phyloP scores from a whole-genome alignment of 2,113 vertebrate genomes.

The Okapia johnstoni region DNA sequence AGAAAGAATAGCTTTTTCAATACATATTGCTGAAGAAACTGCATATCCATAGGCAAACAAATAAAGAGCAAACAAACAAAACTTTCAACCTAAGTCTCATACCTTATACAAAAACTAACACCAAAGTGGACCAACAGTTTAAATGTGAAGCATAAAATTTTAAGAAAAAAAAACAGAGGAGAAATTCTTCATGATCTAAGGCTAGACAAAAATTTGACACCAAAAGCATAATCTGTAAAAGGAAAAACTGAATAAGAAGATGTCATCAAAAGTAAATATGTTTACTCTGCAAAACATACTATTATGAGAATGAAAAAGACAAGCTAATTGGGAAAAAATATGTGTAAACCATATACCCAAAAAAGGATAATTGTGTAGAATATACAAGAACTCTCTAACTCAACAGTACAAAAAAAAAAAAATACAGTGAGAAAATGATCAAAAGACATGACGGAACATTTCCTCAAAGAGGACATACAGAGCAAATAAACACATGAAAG shows the following conservation, averaged over 20 bases:
- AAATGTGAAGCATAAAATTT: not conserved
- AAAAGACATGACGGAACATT: not conserved
- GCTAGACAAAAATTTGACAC: not conserved
- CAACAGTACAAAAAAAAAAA: not conserved
- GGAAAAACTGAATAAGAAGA: not conserved
- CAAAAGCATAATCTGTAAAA: not conserved
- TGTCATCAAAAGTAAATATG: not conserved
- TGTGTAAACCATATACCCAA: not conserved
- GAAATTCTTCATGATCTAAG: not conserved
- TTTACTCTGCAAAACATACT: not conserved
- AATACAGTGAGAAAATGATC: not conserved
- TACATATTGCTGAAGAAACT: not conserved
- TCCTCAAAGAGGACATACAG: not conserved
- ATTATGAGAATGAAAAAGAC: not conserved
- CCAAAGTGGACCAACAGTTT: not conserved
- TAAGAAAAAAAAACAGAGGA: not conserved
- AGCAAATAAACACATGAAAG: not conserved
- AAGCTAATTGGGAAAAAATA: not conserved
- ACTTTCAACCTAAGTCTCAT: not conserved
- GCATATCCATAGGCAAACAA: not conserved
- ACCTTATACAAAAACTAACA: not conserved
- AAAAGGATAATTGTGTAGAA: not conserved
- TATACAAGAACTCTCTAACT: not conserved
- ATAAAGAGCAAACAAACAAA: not conserved
- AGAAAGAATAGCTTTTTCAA: not conserved